Evolutionary conservation across 2,888 invertebrate genomes (phyloP), one percentile per base, ranked within the genome.

Genomic region (Lypha dubia): DNA sequence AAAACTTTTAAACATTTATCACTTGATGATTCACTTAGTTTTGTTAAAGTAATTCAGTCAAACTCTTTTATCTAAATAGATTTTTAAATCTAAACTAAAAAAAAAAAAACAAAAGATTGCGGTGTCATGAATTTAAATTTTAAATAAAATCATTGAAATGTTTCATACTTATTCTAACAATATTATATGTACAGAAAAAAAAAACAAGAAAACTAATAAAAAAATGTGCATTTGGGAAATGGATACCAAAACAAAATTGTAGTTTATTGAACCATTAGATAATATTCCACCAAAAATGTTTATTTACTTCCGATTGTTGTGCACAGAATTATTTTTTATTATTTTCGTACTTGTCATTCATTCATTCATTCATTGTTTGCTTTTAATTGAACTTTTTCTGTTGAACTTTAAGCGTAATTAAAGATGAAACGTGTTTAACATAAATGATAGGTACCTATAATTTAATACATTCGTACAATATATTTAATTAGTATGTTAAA

Each of bases 261-360:
- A 77, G 62, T 67, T 56, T 41, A 17, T 62, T 79, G 63, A 79
- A 71, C 62, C 35, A 79, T 22, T 70, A 9, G 60, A 70, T 35
- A n/a, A n/a, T n/a, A 38, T 62, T 6, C 28, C 32, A 63, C 32
- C n/a, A 76, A 68, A 58, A 62, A 56, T 17, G 38, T 46, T 24
- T 68, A 68, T 80, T 67, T 44, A 84, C 84, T 84, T 84, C 84
- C 84, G 71, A 84, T 73, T 51, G 32, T 8, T 68, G 84, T 68
- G 80, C 38, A 28, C 68, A 46, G 80, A 80, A 84, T 84, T 80
- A 41, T 67, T 73, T 46, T 71, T 70, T 44, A 44, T 60, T 62
- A 22, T 35, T 58, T 15, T 38, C 35, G 20, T 41, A 60, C 22
- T 35, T 56, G 3, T 32, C 41, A 62, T 51, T 60, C 28, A 28